Evolutionary conservation across 2,888 invertebrate species (phyloP).

Genomic region (Ectobius pallidus): DNA sequence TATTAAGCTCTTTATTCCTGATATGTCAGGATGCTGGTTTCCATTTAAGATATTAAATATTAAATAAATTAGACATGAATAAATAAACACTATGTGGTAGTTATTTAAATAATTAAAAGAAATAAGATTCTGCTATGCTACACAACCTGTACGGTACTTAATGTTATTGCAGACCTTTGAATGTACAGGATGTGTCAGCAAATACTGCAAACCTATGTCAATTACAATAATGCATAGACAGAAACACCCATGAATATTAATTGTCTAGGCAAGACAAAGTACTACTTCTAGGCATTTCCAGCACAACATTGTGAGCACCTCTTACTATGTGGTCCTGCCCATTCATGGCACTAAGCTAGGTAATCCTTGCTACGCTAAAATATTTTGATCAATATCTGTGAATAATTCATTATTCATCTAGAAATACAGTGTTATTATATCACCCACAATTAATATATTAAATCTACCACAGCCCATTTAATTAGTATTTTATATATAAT

Average conservation of each 20-base stretch:
- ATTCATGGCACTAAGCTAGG: slow-evolving; percentile 40
- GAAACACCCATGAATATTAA: slow-evolving; percentile 29
- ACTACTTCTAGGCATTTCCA: slow-evolving; percentile 24
- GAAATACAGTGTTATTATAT: slow-evolving; percentile 44
- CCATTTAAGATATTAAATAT: slow-evolving; percentile 27
- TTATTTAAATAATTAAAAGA: slow-evolving; percentile 11
- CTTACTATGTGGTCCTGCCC: slow-evolving; percentile 30
- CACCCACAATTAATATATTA: slow-evolving; percentile 48
- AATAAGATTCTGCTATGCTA: background rate
- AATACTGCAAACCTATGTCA: slow-evolving; percentile 36
- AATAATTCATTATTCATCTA: slow-evolving; percentile 40
- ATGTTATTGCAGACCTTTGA: slow-evolving; percentile 13
- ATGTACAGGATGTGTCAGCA: background rate
- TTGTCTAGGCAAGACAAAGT: slow-evolving; percentile 11
- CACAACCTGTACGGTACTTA: background rate
- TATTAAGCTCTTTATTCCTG: slow-evolving; percentile 32
- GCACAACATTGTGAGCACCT: slow-evolving; percentile 37
- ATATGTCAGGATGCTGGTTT: slow-evolving; percentile 38
- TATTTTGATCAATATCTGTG: slow-evolving; percentile 41
- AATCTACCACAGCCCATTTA: slow-evolving; percentile 49
- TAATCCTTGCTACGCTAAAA: slow-evolving; percentile 39
- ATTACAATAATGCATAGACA: slow-evolving; percentile 34
- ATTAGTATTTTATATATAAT: slow-evolving; percentile 46
- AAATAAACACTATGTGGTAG: slow-evolving; percentile 12
- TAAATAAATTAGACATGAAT: slow-evolving; percentile 23